A percentile compares a stretch with the other conserved stretches of the same genome.
phyloP scores from a whole-genome alignment of 2,113 vertebrate species.

The Pithys albifrons region DNA sequence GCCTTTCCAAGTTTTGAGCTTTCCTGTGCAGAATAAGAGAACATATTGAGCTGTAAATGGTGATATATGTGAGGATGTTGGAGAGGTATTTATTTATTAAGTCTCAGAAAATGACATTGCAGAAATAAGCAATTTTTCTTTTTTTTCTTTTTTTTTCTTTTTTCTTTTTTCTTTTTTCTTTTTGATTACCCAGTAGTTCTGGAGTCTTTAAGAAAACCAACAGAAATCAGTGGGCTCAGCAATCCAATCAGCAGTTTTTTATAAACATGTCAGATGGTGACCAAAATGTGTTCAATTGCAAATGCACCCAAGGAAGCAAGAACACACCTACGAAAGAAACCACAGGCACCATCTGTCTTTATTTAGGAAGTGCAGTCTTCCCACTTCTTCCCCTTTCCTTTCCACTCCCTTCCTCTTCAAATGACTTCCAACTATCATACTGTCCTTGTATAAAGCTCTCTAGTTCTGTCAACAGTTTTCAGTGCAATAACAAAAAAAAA shows the following conservation, averaged over 20 bases:
- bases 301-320: conserved; percentile 4
- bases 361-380: conserved; percentile 21
- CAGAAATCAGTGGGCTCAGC: neutral
- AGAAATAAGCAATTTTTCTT: neutral
- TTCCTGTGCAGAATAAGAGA: neutral
- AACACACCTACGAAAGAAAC: conserved; percentile 9
- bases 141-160: neutral
- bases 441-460: neutral
- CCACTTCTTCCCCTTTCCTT: neutral
- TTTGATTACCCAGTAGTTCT: neutral
- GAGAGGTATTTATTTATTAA: neutral
- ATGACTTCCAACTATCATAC: neutral
- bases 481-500: neutral
- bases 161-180: neutral
- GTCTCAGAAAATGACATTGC: neutral
- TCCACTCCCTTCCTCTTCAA: neutral
- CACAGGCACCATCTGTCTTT: conserved; percentile 10
- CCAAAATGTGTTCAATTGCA: neutral
- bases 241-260: neutral
- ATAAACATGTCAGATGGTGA: neutral
- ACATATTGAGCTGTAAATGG: neutral
- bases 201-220: neutral
- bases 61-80: neutral
- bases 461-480: neutral
- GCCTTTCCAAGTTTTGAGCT: neutral